Base-by-base conservation (phyloP, 2,888 invertebrate genomes). In the Fissipunctia ypsillon region DNA sequence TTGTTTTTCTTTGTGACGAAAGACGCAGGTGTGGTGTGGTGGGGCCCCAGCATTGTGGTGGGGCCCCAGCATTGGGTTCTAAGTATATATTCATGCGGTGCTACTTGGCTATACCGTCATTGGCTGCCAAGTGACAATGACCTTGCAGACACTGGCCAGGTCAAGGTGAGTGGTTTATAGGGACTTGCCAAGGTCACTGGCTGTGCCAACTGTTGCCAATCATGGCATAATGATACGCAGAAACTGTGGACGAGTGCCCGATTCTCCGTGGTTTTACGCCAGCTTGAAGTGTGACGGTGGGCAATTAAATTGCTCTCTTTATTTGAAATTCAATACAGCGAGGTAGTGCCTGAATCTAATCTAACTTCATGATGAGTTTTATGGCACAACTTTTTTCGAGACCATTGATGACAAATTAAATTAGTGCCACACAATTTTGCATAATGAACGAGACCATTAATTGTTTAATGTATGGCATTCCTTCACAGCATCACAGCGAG, bases 161-260 rank as follows among this genome's bases (percentile, higher is more conserved):
- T 93, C 91, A 92, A 91, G 92, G 91, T 89, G 87, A 87, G 87
- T 89, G 88, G 89, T 87, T 73, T 88, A 86, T 84, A 87, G 87
- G 86, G 86, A 85, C 79, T 82, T 78, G 73, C 80, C 90, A 92
- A 94, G 93, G 93, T 89, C 92, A 87, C 78, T 75, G 61, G 71
- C 83, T 78, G 71, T 87, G 89, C 88, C 84, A 86, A 87, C 87
- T 76, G 80, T 82, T 88, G 87, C 87, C 87, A 87, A 88, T 83
- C 84, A 78, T 77, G 65, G 72, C 35, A 67, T 60, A 81, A 85
- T 81, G 70, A 70, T 72, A 82, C 56, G 78, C 78, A 82, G 43
- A 69, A 56, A 71, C 81, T 84, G 65, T 57, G 50, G 59, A 63
- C 31, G 57, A 76, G 64, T 52, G 66, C 28, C 10, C 60, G 25